Evolutionary conservation across 2,797 vertebrate genomes (phyloP), one percentile per base, ranked within the genome.

Genomic region (Urosaurus nigricauda): DNA sequence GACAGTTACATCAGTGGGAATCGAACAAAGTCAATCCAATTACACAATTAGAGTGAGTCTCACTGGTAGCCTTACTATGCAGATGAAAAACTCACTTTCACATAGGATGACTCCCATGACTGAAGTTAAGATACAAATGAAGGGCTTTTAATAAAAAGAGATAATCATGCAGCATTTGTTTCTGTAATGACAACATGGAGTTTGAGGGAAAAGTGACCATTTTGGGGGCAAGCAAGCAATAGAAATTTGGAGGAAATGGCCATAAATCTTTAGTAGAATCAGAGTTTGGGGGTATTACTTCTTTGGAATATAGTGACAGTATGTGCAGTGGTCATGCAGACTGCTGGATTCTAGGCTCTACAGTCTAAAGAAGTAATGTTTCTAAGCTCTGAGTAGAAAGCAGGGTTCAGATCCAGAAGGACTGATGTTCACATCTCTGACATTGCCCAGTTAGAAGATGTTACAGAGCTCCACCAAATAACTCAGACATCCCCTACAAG

Each of bases 161-260:
- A 89, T 3, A 80, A 90, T 2, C 35, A 71, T 29, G 24, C 32
- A 21, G 68, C 51, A 77, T 74, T 90, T 83, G 77, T 71, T 16
- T 68, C 58, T 73, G 21, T 84, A 81, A 85, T 63, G 68, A 87
- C 90, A 94, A 71, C 6, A 84, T 16, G 86, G 21, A n/a, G 19
- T 81, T 88, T 84, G n/a, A 89, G 32, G 32, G 83, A 90, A 92
- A 85, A 88, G 32, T 32, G 40, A 71, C 70, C 92, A 91, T 90
- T 88, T 77, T 94, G 9, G 16, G 56, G 32, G 26, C 14, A 29
- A 40, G 19, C 11, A 53, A 6, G 17, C 16, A 60, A 47, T 19
- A 7, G 74, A 78, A 37, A 56, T 84, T 73, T 74, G n/a, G 1
- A 51, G 35, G n/a, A 43, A 63, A 63, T 6, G 37, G 29, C 80